Evolutionary conservation across 92 coral and sea anemone species (phyloP), one percentile per base, ranked within the genome.

Genomic region (Blastomussa wellsi): DNA sequence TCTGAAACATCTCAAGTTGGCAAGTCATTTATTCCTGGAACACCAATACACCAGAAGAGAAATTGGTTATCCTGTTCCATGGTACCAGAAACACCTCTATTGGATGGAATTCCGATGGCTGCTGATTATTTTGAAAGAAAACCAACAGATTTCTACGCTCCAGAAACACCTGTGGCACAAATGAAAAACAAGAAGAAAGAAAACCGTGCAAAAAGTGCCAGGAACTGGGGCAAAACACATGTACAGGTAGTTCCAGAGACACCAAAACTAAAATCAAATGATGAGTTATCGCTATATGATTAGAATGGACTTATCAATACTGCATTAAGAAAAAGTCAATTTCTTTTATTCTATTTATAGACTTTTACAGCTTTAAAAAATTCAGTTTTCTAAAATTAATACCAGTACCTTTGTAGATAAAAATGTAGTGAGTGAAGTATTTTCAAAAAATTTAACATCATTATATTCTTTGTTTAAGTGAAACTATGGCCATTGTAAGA

Each of bases 51-150:
- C 17, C 22, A n/a, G 82, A 78, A 22, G 16, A 14, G 53, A 59
- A 38, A 55, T 12, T 22, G 39, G 9, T 13, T 28, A 29, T 6
- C 32, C 20, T 36, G 64, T 19, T 29, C 62, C 7, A 38, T 32
- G 5, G 84, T 88, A 15, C 91, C 91, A 22, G 91, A 88, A 72
- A 88, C 84, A 69, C 88, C 84, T 53, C 32, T 76, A 1, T 19
- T 88, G 32, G 53, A 68, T 52, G 41, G 48, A 22, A 70, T 37
- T 24, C 35, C 52, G 7, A 13, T 12, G 35, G 22, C 39, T 26
- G 72, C 42, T 33, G 38, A 62, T 4, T 28, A 53, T 12, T 6
- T 32, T 51, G 26, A 77, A 32, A 51, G 35, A 77, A 5, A 41
- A 1, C 32, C 78, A 44, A 41, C 59, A 73, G 32, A 22, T 44